Evolutionary conservation across 2,888 invertebrate genomes (phyloP).

Genomic region (Mesorhabditis spiculigera): DNA sequence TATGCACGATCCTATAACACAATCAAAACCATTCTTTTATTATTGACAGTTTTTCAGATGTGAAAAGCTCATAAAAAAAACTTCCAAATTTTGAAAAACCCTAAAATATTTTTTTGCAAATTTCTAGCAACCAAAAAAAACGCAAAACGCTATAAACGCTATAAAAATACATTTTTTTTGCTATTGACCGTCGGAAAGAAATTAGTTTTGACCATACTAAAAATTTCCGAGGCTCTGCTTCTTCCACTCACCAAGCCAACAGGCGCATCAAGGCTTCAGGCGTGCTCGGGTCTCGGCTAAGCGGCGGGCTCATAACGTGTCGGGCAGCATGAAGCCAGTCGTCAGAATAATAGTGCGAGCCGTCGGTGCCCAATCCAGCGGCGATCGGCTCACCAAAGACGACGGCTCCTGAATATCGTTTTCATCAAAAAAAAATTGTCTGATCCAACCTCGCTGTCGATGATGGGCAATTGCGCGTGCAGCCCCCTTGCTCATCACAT

Average conservation of each 20-base stretch:
- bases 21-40: too few relatives aligned
- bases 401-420: conserved; percentile 30
- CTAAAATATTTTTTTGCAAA: too few relatives aligned
- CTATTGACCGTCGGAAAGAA: too few relatives aligned
- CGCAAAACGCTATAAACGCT: too few relatives aligned
- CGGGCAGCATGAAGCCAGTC: conserved; percentile 84
- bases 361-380: conserved; percentile 74
- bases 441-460: conserved; percentile 58
- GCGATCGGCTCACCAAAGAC: conserved; percentile 91
- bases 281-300: conserved; percentile 84
- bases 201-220: too few relatives aligned
- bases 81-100: too few relatives aligned
- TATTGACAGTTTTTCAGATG: too few relatives aligned
- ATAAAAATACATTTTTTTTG: too few relatives aligned
- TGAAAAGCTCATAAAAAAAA: too few relatives aligned
- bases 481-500: conserved; percentile 85
- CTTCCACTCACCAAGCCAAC: conserved; percentile 81
- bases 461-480: conserved; percentile 75
- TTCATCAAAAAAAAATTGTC: neutral
- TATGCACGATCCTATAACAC: too few relatives aligned
- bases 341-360: conserved; percentile 70
- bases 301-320: conserved; percentile 88
- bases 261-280: conserved; percentile 76
- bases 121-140: too few relatives aligned
- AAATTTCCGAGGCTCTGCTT: too few relatives aligned